These are phyloP conservation scores for Trichechus manatus DNA, from an alignment of 2,113 vertebrate species.

Conservation along the genomic window DNA sequence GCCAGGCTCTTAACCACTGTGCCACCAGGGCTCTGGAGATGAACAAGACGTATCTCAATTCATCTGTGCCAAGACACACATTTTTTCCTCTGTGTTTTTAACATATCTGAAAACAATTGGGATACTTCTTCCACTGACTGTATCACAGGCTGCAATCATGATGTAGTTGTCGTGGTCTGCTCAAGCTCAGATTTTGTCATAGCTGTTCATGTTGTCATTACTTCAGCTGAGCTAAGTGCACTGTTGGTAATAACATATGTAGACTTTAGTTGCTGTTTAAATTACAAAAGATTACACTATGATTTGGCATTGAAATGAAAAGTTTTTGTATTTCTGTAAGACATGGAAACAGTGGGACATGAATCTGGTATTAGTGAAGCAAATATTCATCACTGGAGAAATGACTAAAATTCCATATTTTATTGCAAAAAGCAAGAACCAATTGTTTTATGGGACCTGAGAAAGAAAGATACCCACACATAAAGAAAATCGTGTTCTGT, in stretches of 20 bases:
- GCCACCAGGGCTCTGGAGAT: neutral
- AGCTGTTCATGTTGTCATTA: neutral
- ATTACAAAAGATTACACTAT: conserved; percentile 46
- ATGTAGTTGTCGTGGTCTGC: neutral
- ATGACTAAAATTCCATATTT: neutral
- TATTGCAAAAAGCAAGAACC: neutral
- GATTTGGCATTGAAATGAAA: conserved; percentile 43
- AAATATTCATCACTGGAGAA: conserved; percentile 23
- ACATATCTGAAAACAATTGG: neutral
- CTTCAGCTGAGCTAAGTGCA: conserved; percentile 56
- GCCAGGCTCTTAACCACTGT: too few species aligned
- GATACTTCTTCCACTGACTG: neutral
- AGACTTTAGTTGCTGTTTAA: conserved; percentile 55
- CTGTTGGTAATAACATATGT: conserved; percentile 67
- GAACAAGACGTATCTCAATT: neutral
- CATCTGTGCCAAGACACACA: neutral
- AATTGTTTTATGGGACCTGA: neutral
- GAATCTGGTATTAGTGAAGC: neutral
- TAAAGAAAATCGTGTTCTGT: conserved; percentile 12
- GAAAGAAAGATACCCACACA: conserved; percentile 19
- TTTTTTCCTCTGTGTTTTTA: neutral
- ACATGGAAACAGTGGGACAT: neutral
- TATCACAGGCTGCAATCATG: neutral
- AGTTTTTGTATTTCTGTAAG: conserved; percentile 26
- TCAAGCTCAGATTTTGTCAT: neutral